Conservation (phyloP, 2,797 vertebrate species). For the Rhinophrynus dorsalis region DNA sequence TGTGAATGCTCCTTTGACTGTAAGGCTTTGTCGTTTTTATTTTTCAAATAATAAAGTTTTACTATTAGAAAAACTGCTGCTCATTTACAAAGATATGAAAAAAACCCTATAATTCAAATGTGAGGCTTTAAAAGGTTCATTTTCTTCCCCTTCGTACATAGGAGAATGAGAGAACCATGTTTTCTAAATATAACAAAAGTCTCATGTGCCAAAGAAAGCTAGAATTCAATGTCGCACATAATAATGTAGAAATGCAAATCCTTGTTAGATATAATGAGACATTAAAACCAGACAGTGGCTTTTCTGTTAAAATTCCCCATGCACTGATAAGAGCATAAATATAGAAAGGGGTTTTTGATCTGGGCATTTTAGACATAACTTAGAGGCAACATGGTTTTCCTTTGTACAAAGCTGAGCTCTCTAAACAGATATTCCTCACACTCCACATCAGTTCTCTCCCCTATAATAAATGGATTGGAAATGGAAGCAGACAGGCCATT, state of each 20-base stretch:
- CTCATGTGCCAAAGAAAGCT: constrained; percentile 18
- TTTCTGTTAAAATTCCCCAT: constrained; percentile 29
- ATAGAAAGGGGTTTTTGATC: constrained; percentile 5
- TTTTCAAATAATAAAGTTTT: too few species aligned
- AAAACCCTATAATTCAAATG: neutral
- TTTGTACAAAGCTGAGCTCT: neutral
- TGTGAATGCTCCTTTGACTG: too few species aligned
- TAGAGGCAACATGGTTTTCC: neutral
- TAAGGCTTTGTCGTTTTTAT: too few species aligned
- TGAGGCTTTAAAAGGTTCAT: constrained; percentile 11
- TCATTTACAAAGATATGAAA: too few species aligned
- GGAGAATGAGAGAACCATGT: neutral
- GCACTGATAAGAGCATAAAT: constrained; percentile 21
- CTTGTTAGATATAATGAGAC: constrained; percentile 42
- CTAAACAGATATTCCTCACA: neutral
- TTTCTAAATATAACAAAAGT: constrained; percentile 23
- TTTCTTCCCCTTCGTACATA: neutral
- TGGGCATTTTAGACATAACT: neutral
- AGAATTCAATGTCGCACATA: constrained; percentile 23
- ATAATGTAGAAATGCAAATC: constrained; percentile 19
- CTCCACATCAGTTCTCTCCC: neutral
- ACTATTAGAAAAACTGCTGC: too few species aligned
- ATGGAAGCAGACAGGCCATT: neutral
- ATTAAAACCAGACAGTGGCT: constrained; percentile 25
- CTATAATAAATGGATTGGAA: neutral